Base-by-base conservation (phyloP, 2,888 invertebrate genomes). In the Amiota communis region DNA sequence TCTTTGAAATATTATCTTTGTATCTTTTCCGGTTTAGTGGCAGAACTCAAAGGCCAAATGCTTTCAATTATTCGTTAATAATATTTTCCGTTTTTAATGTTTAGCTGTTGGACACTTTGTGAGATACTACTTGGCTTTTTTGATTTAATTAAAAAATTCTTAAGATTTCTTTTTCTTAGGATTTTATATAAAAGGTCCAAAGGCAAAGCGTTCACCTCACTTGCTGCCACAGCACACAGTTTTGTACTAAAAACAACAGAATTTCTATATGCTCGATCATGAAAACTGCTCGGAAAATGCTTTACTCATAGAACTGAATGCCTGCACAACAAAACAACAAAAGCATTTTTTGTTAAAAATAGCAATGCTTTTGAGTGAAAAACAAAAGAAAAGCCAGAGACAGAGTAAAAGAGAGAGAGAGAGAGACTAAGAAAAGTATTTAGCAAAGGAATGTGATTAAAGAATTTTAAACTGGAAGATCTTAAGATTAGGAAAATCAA, bases 41-140 rank as follows among this genome's bases (percentile, higher is more conserved):
- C 36, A 36, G 36, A 36, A 36, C 6, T 36, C 9, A 20, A 59
- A 20, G 20, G 63, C 47, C 65, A 47, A 65, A 65, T 8, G 11
- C 67, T 20, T 73, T 64, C 53, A 56, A 17, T 36, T 56, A 69
- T 56, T n/a, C 6, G 61, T 73, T 36, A 36, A 65, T 72, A 75
- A 74, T 23, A 74, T 72, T 71, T 71, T 72, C 72, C 77, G 79
- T 69, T 68, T 63, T 71, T 23, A 23, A 36, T 56, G 49, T 75
- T 67, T 73, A 74, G 59, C 67, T 57, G 72, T 78, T 79, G 46
- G 48, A 72, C 2, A 51, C 72, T 76, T 72, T 6, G 67, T 46
- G 36, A 36, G 6, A 36, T 36, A 6, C n/a, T 15, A 23, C 23
- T 23, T 3, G 23, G 64, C 23, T 78, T 70, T 75, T 8, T 36